Percentiles rank a stretch among this genome's conserved stretches.
phyloP scores from a whole-genome alignment of 2,888 invertebrate genomes.

The Sarcophaga variegata region DNA sequence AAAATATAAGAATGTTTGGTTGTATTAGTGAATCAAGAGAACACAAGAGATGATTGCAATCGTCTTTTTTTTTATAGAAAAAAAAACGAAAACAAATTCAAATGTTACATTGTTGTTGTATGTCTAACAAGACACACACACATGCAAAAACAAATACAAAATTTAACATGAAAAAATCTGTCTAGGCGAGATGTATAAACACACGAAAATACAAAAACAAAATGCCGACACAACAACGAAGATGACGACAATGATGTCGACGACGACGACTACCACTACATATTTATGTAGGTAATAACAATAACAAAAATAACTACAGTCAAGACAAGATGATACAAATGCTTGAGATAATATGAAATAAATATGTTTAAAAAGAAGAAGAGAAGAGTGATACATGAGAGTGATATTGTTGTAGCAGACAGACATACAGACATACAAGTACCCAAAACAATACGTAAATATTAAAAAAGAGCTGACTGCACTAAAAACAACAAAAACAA shows the following conservation, averaged over 20 bases:
- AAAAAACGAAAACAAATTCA: not conserved
- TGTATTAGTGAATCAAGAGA: slow-evolving; percentile 2
- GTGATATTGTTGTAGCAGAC: not conserved
- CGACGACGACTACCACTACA: not conserved
- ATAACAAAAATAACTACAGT: slow-evolving; percentile 18
- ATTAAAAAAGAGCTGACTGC: not conserved
- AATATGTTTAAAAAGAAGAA: not conserved
- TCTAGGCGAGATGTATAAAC: slow-evolving; percentile 27
- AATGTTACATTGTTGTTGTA: slow-evolving; percentile 4
- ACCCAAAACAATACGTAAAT: not conserved
- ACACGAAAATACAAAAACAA: slow-evolving; percentile 8
- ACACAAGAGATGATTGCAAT: slow-evolving; percentile 30
- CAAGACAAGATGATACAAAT: not conserved
- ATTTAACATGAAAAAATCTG: slow-evolving; percentile 14
- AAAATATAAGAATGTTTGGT: not conserved
- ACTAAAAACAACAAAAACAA: not conserved
- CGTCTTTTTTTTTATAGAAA: not conserved
- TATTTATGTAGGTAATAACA: not conserved
- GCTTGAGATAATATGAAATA: slow-evolving; percentile 2
- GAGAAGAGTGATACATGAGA: slow-evolving; percentile 16
- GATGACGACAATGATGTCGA: slow-evolving; percentile 12
- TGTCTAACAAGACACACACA: slow-evolving; percentile 6
- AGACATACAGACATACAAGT: not conserved
- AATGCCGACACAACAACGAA: slow-evolving; percentile 40
- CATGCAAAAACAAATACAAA: not conserved